These are phyloP conservation scores for Pterostichus niger DNA, from an alignment of 2,888 invertebrate genomes.

Conservation along the genomic window DNA sequence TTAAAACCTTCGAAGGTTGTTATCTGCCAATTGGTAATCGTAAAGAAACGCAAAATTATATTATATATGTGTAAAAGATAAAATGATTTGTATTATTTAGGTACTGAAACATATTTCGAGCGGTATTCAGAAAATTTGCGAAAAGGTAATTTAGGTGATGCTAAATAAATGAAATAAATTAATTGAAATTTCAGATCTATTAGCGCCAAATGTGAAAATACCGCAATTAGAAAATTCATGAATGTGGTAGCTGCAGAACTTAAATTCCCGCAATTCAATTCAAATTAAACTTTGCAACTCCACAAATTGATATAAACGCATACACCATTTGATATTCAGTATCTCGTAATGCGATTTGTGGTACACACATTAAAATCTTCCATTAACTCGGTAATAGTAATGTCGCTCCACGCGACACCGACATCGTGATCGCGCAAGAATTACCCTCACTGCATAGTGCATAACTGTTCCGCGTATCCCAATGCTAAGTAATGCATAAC, in stretches of 20 bases:
- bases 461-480: not conserved
- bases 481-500: too few species aligned
- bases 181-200: slow-evolving; percentile 28
- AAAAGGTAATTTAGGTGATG: too few species aligned
- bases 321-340: slow-evolving; percentile 51
- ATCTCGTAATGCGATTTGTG: slow-evolving; percentile 52
- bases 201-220: slow-evolving; percentile 31
- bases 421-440: not conserved
- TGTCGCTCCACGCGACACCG: slow-evolving; percentile 4
- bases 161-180: slow-evolving; percentile 2
- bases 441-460: slow-evolving; percentile 3
- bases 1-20: too few species aligned
- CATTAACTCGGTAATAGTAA: slow-evolving; percentile 32
- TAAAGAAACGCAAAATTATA: too few species aligned
- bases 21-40: too few species aligned
- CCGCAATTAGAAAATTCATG: slow-evolving; percentile 32
- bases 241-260: slow-evolving; percentile 4
- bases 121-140: too few species aligned
- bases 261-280: slow-evolving; percentile 42
- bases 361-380: slow-evolving; percentile 48
- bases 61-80: too few species aligned
- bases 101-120: too few species aligned
- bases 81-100: too few species aligned
- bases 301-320: slow-evolving; percentile 51
- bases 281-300: slow-evolving; percentile 42